phyloP scores from a whole-genome alignment of 2,888 invertebrate species.

The Drosophila neonasuta region DNA sequence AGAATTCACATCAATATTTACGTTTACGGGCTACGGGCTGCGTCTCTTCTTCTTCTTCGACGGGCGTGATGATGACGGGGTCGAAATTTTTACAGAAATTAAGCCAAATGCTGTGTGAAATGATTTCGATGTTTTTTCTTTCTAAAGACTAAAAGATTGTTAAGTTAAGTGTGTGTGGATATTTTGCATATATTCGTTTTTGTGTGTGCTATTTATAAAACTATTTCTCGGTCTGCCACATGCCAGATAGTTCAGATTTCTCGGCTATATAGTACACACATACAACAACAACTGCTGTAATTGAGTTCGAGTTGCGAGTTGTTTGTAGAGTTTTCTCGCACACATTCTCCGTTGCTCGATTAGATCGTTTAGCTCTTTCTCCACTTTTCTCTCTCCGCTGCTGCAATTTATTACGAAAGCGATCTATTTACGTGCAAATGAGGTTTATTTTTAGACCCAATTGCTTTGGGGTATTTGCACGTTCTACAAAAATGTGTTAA shows the following conservation, averaged over 20 bases:
- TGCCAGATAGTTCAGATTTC: conserved; percentile 54
- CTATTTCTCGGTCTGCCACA: conserved; percentile 54
- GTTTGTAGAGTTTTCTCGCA: conserved; percentile 21
- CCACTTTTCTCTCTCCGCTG: conserved; percentile 5
- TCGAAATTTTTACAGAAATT: conserved; percentile 38
- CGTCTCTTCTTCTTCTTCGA: neutral
- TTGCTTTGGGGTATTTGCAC: conserved; percentile 40
- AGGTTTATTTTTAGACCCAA: conserved; percentile 59
- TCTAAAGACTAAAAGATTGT: conserved; percentile 26
- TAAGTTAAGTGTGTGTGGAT: conserved; percentile 20
- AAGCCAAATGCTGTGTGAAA: conserved; percentile 15
- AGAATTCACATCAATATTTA: conserved; percentile 52
- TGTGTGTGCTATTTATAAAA: conserved; percentile 67
- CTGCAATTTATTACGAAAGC: conserved; percentile 61
- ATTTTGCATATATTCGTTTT: conserved; percentile 49
- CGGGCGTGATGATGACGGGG: conserved; percentile 21
- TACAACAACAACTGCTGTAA: neutral
- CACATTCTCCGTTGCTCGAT: neutral
- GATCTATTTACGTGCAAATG: conserved; percentile 41
- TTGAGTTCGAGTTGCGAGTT: conserved; percentile 42
- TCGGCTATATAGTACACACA: conserved; percentile 35
- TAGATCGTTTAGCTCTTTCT: conserved; percentile 9
- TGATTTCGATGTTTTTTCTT: conserved; percentile 21
- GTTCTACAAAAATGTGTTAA: conserved; percentile 25
- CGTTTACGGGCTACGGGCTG: conserved; percentile 7